phyloP scores from a whole-genome alignment of 2,113 vertebrate genomes.

The Ammospiza caudacuta region DNA sequence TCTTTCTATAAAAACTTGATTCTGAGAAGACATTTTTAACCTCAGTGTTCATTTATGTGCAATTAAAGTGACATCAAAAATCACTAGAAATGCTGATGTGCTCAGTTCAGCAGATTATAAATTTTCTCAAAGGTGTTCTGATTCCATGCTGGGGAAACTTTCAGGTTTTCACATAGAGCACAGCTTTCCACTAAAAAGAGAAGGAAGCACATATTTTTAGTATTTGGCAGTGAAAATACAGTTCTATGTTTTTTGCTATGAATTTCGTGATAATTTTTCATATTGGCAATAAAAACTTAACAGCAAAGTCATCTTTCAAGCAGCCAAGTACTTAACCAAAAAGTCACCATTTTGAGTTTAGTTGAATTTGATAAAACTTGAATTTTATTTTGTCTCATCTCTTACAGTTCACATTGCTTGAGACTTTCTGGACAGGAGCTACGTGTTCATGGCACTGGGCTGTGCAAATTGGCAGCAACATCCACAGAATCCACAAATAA shows the following conservation, averaged over 20 bases:
- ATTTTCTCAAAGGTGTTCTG: not conserved
- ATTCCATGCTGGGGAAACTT: not conserved
- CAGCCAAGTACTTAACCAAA: not conserved
- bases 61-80: not conserved
- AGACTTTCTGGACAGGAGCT: not conserved
- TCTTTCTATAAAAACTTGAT: not conserved
- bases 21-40: not conserved
- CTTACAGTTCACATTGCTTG: not conserved
- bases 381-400: not conserved
- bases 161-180: not conserved
- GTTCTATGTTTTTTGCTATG: fast-evolving
- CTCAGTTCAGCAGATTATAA: not conserved
- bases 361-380: not conserved
- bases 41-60: not conserved
- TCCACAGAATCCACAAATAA: not conserved
- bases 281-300: not conserved
- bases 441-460: not conserved
- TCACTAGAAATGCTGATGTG: not conserved
- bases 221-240: not conserved
- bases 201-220: not conserved
- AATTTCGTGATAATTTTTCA: not conserved
- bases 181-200: not conserved
- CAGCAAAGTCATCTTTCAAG: not conserved
- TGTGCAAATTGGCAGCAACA: not conserved
- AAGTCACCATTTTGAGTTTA: not conserved